phyloP scores from a whole-genome alignment of 2,113 vertebrate genomes.

The Sylvietta virens region DNA sequence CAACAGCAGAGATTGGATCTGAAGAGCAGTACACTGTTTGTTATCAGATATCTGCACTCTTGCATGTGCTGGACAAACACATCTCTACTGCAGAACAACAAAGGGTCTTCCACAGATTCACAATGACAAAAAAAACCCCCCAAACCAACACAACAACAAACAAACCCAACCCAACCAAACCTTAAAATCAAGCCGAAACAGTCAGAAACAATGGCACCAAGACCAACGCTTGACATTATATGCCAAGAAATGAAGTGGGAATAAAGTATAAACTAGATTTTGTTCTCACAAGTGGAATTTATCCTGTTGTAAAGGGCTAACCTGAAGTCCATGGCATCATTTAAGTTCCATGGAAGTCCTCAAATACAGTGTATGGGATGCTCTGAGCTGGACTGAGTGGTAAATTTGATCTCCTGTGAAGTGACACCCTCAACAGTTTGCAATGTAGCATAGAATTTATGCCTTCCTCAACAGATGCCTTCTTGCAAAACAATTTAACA shows the following conservation, averaged over 20 bases:
- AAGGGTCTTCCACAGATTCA: not conserved
- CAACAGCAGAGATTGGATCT: not conserved
- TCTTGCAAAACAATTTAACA: not conserved
- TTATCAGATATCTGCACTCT: not conserved
- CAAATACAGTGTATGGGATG: not conserved
- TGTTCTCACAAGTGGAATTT: not conserved
- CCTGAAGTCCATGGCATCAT: not conserved
- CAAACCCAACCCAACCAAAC: not conserved
- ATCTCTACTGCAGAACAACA: not conserved
- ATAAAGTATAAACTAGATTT: not conserved
- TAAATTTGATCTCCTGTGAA: not conserved
- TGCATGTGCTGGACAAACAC: not conserved
- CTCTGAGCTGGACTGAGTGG: not conserved
- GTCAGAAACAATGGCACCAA: not conserved
- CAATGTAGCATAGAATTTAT: not conserved
- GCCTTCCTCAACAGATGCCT: not conserved
- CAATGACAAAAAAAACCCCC: not conserved
- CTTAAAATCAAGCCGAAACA: not conserved
- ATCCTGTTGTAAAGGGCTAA: not conserved
- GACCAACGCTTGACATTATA: not conserved
- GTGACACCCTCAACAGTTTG: not conserved
- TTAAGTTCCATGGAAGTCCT: not conserved
- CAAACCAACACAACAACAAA: not conserved
- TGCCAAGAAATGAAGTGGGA: not conserved
- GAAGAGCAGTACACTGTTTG: not conserved